Percentiles rank a stretch among this genome's conserved stretches.
phyloP scores from a whole-genome alignment of 2,888 invertebrate species.

The Galerucella nymphaeae region DNA sequence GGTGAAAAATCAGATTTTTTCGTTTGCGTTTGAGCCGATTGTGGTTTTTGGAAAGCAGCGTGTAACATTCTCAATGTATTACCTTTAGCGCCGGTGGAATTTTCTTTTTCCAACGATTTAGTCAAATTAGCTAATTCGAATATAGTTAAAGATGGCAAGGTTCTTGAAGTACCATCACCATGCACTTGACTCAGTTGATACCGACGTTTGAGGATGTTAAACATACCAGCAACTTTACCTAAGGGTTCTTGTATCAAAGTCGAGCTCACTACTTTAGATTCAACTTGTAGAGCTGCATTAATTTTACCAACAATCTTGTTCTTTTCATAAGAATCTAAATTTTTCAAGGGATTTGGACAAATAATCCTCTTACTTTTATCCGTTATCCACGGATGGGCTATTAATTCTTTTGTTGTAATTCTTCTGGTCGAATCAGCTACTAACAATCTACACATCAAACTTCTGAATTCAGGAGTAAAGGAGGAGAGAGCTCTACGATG shows the following conservation, averaged over 20 bases:
- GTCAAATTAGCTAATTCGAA: conserved; percentile 35
- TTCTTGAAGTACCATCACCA: conserved; percentile 54
- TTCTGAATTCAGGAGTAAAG: conserved; percentile 64
- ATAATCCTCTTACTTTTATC: conserved; percentile 67
- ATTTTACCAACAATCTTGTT: conserved; percentile 60
- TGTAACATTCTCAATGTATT: conserved; percentile 35
- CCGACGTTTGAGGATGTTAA: conserved; percentile 67
- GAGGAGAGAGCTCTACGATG: conserved; percentile 69
- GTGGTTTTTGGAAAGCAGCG: conserved; percentile 10
- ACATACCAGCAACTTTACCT: conserved; percentile 72
- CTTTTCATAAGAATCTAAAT: conserved; percentile 58
- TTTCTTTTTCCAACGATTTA: conserved; percentile 42
- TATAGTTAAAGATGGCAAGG: conserved; percentile 43
- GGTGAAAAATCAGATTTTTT: conserved; percentile 21
- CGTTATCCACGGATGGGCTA: conserved; percentile 72
- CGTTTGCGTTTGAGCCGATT: conserved; percentile 24
- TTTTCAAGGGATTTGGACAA: conserved; percentile 66
- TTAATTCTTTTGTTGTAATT: conserved; percentile 70
- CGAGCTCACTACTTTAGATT: conserved; percentile 65
- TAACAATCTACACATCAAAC: conserved; percentile 68
- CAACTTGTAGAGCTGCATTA: conserved; percentile 65
- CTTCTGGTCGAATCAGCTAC: conserved; percentile 69
- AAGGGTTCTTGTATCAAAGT: conserved; percentile 69
- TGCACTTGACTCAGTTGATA: conserved; percentile 48
- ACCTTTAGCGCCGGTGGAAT: conserved; percentile 34